These are phyloP conservation scores for Vulpes ferrilata DNA, from an alignment of 2,113 vertebrate species.

Conservation along the genomic window DNA sequence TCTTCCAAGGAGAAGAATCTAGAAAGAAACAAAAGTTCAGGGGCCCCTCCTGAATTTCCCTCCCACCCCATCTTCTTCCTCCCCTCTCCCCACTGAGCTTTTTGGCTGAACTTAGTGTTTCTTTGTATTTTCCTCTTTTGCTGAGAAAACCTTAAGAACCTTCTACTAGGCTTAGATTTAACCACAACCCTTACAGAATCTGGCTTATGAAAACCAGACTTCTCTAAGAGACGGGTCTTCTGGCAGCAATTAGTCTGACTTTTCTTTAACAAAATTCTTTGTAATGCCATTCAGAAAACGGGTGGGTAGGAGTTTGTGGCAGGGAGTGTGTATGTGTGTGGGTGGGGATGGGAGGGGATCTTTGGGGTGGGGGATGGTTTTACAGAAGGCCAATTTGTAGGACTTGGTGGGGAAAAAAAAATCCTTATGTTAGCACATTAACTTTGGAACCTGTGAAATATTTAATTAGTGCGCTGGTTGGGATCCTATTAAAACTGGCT, in stretches of 20 bases:
- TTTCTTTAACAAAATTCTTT: conserved; percentile 91
- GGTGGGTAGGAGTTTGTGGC: conserved; percentile 69
- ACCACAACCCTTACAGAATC: conserved; percentile 87
- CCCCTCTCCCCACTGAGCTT: neutral
- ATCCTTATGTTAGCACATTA: conserved; percentile 70
- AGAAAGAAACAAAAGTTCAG: neutral
- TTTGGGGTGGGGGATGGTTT: conserved; percentile 27
- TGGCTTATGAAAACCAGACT: conserved; percentile 91
- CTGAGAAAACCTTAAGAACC: conserved; percentile 80
- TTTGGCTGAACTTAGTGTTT: conserved; percentile 74
- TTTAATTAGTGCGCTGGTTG: conserved; percentile 75
- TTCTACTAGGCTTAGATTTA: conserved; percentile 84
- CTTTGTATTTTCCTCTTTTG: conserved; percentile 76
- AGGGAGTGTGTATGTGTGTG: conserved; percentile 37
- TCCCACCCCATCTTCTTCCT: neutral
- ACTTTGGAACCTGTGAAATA: conserved; percentile 72
- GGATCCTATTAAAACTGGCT: conserved; percentile 71
- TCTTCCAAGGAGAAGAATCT: neutral
- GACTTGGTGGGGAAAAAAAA: conserved; percentile 61
- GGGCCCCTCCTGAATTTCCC: neutral
- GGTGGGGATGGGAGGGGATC: neutral
- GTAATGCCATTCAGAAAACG: conserved; percentile 88
- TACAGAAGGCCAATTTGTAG: conserved; percentile 74
- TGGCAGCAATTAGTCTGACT: conserved; percentile 91
- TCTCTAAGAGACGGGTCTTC: conserved; percentile 87